Conservation (phyloP, 2,113 vertebrate species). For the Physeter macrocephalus region DNA sequence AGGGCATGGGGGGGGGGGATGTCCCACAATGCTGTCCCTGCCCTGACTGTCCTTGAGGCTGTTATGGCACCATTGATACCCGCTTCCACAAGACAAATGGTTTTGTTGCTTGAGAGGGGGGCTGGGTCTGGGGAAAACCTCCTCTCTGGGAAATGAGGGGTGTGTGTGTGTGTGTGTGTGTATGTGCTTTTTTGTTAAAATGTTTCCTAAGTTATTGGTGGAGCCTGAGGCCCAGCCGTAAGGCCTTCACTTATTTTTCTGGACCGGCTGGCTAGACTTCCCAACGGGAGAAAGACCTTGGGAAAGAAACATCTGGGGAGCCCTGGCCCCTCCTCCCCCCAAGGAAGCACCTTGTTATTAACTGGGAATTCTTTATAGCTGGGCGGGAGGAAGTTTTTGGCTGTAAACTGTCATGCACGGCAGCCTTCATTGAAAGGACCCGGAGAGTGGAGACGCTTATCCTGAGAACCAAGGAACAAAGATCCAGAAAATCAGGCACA, state of each 20-base stretch:
- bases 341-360: constrained; percentile 42
- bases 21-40: fast-evolving
- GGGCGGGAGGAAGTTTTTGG: constrained; percentile 75
- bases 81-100: not conserved
- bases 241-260: not conserved
- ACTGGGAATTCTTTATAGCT: constrained; percentile 67
- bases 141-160: not conserved
- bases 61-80: fast-evolving
- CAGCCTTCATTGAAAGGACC: constrained; percentile 72
- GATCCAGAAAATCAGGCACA: constrained; percentile 48
- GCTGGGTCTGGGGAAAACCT: not conserved
- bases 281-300: not conserved
- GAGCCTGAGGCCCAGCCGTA: too few species aligned
- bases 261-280: not conserved
- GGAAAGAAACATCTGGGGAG: not conserved
- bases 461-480: constrained; percentile 62
- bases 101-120: not conserved
- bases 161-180: not conserved
- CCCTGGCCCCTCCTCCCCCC: not conserved
- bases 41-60: not conserved
- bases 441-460: not conserved
- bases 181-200: not conserved
- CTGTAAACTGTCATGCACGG: constrained; percentile 80
- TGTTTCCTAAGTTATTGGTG: not conserved
- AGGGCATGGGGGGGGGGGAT: too few species aligned